Percentiles rank a stretch among this genome's conserved stretches.
phyloP scores from a whole-genome alignment of 2,888 invertebrate genomes.

The Pocota personata region DNA sequence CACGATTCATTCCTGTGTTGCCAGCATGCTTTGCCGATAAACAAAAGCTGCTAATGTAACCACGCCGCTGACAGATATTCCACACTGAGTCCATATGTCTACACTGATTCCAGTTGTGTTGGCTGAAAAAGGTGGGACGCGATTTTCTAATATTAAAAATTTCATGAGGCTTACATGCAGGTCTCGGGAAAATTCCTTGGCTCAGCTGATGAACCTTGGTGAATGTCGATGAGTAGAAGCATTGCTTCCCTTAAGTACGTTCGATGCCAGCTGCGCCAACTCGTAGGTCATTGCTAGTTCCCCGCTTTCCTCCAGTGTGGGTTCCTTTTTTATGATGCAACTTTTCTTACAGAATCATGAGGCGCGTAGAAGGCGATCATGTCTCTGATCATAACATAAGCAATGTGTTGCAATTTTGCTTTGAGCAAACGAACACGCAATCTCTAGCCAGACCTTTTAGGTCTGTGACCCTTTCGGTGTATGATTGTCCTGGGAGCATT shows the following conservation, averaged over 20 bases:
- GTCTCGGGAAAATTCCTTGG: neutral
- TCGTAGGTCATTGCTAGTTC: constrained; percentile 1
- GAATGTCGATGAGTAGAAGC: neutral
- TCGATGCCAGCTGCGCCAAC: constrained; percentile 11
- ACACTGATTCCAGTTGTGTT: neutral
- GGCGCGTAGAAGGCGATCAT: neutral
- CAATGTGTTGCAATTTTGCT: too few species aligned
- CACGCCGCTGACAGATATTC: constrained; percentile 12
- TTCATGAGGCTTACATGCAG: neutral
- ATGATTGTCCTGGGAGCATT: neutral
- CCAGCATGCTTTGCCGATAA: neutral
- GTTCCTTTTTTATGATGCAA: neutral
- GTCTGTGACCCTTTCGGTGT: neutral
- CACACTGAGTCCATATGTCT: constrained; percentile 22
- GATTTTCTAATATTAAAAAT: constrained; percentile 7
- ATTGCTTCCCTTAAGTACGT: constrained; percentile 4
- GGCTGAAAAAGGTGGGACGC: neutral
- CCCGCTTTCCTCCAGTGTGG: constrained; percentile 7
- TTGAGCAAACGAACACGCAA: too few species aligned
- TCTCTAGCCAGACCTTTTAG: neutral
- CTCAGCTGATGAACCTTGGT: neutral
- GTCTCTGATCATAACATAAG: neutral
- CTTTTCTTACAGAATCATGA: neutral
- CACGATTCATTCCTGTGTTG: neutral
- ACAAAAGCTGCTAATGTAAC: constrained; percentile 15